These are phyloP conservation scores for Oscarella lobularis DNA, from an alignment of 37 sponge, comb jelly and placozoan genomes.

Conservation along the genomic window DNA sequence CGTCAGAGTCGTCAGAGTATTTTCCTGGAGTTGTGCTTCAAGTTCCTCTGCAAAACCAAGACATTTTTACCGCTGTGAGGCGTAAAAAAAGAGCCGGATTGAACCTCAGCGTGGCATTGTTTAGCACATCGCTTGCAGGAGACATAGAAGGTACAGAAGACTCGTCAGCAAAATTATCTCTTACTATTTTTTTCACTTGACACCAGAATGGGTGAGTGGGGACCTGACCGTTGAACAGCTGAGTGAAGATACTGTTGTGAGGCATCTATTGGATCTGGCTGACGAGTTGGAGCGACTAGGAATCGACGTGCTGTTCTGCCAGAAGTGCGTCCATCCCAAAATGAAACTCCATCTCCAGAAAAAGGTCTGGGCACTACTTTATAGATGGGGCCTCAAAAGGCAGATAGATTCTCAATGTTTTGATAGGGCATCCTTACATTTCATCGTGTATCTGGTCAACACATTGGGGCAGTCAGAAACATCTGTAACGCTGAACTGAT, in stretches of 20 bases:
- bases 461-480: not conserved
- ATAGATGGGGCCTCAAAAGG: not conserved
- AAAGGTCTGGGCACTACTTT: not conserved
- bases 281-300: not conserved
- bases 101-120: not conserved
- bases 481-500: not conserved
- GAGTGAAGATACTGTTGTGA: not conserved
- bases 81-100: no score
- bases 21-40: no score
- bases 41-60: no score
- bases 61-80: no score
- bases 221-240: not conserved
- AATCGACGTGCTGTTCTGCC: not conserved
- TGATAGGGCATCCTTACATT: not conserved
- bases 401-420: not conserved
- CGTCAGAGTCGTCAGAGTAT: no score
- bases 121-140: not conserved
- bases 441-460: not conserved
- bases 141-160: not conserved
- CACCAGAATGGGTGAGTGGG: not conserved
- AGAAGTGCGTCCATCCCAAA: not conserved
- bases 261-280: not conserved
- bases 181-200: no score
- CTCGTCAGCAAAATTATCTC: no score
- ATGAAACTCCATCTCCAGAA: not conserved